phyloP scores from a whole-genome alignment of 2,113 vertebrate genomes.

The Gallinago paraguaiae region DNA sequence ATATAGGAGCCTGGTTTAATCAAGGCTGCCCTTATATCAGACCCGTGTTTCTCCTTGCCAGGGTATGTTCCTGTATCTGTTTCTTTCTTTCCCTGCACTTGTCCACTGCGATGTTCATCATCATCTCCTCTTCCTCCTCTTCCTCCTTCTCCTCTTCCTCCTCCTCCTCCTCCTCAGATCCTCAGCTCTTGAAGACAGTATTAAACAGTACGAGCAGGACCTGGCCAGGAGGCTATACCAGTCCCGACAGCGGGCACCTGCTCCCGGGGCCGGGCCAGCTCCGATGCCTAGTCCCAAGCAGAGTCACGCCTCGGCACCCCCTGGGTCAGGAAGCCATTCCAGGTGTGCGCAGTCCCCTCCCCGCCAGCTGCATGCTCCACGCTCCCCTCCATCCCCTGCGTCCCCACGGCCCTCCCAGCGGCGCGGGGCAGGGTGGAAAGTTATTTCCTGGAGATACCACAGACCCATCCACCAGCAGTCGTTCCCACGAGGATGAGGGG shows the following conservation, averaged over 20 bases:
- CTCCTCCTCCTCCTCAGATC: conserved; percentile 74
- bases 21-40: not conserved
- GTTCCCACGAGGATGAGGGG: not conserved
- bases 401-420: not conserved
- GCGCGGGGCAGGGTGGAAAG: not conserved
- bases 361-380: conserved; percentile 46
- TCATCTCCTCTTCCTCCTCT: conserved; percentile 21
- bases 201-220: conserved; percentile 93
- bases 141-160: not conserved
- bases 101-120: conserved; percentile 47
- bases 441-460: not conserved
- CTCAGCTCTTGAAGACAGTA: conserved; percentile 88
- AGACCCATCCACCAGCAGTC: not conserved
- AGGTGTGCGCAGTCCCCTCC: conserved; percentile 59
- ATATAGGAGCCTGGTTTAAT: not conserved
- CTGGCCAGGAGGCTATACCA: conserved; percentile 92
- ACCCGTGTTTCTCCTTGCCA: not conserved
- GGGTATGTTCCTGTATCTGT: conserved; percentile 40
- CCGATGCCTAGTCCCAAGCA: conserved; percentile 41
- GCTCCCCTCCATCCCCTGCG: not conserved
- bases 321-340: conserved; percentile 53
- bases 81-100: conserved; percentile 45
- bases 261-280: conserved; percentile 65
- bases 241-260: conserved; percentile 85
- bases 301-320: conserved; percentile 14